Percentiles rank a stretch among this genome's conserved stretches.
These are phyloP conservation scores for Vanessa tameamea DNA, from an alignment of 1,140 invertebrate genomes.

Conservation along the genomic window DNA sequence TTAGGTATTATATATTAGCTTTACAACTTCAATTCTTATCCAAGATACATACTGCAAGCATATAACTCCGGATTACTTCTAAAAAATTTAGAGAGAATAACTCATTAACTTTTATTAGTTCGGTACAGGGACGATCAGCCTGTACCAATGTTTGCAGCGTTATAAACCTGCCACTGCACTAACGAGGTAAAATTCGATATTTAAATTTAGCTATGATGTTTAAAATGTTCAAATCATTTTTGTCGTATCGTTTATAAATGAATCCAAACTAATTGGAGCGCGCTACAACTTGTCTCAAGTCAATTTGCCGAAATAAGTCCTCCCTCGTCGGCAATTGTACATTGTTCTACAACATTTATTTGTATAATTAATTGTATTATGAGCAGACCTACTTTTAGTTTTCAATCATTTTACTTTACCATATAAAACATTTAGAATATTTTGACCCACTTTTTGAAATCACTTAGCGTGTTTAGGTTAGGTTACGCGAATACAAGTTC, in stretches of 20 bases:
- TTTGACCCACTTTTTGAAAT: too few relatives aligned
- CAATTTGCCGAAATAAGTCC: conserved; percentile 48
- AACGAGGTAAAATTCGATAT: background rate
- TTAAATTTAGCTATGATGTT: background rate
- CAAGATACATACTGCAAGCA: too few relatives aligned
- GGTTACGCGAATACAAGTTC: too few relatives aligned
- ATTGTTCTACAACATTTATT: background rate
- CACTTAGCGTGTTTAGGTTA: too few relatives aligned
- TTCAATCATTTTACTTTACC: background rate
- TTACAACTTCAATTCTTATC: too few relatives aligned
- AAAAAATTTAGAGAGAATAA: too few relatives aligned
- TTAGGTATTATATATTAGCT: too few relatives aligned
- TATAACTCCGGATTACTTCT: too few relatives aligned
- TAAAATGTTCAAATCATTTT: background rate
- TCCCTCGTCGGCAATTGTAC: background rate
- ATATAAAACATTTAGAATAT: background rate
- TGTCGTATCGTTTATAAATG: conserved; percentile 27
- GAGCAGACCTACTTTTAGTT: background rate
- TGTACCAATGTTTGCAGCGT: too few relatives aligned
- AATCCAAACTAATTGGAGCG: conserved; percentile 16
- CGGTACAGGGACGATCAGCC: too few relatives aligned
- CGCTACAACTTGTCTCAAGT: conserved; percentile 19
- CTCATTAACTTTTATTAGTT: too few relatives aligned
- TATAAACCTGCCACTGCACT: background rate
- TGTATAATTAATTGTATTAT: conserved; percentile 2